Conservation (phyloP, 2,797 vertebrate species). For the Anisognathus igniventris region DNA sequence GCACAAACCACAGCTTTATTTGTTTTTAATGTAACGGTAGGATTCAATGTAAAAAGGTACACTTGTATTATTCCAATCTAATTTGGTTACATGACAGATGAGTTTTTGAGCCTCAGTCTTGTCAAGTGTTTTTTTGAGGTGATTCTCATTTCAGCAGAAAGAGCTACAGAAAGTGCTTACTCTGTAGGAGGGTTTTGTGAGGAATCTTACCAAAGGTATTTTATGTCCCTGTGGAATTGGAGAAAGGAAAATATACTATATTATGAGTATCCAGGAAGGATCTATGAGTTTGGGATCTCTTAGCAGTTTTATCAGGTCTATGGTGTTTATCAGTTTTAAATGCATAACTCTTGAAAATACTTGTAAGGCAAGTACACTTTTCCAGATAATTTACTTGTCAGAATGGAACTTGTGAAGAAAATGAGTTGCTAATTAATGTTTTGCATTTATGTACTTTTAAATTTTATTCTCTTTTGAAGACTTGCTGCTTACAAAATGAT, state of each 20-base stretch:
- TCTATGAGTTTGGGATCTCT: not conserved
- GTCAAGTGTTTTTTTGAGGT: not conserved
- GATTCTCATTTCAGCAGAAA: not conserved
- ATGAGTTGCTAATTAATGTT: not conserved
- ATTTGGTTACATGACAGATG: not conserved
- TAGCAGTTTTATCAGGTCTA: not conserved
- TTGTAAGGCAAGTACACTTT: not conserved
- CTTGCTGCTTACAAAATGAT: not conserved
- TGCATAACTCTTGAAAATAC: not conserved
- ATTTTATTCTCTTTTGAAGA: not conserved
- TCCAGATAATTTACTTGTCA: not conserved
- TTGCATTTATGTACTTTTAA: not conserved
- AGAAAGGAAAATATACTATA: not conserved
- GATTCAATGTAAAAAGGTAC: not conserved
- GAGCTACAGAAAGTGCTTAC: not conserved
- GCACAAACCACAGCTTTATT: not conserved
- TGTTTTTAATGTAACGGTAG: not conserved
- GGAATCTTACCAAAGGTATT: not conserved
- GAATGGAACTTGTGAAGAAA: not conserved
- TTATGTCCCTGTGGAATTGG: not conserved
- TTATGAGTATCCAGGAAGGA: not conserved
- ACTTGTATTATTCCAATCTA: not conserved
- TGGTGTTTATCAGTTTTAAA: not conserved
- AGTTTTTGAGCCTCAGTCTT: not conserved
- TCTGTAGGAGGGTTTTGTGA: not conserved